Evolutionary conservation across 2,797 vertebrate species (phyloP), one percentile per base, ranked within the genome.

Genomic region (Balearica regulorum): DNA sequence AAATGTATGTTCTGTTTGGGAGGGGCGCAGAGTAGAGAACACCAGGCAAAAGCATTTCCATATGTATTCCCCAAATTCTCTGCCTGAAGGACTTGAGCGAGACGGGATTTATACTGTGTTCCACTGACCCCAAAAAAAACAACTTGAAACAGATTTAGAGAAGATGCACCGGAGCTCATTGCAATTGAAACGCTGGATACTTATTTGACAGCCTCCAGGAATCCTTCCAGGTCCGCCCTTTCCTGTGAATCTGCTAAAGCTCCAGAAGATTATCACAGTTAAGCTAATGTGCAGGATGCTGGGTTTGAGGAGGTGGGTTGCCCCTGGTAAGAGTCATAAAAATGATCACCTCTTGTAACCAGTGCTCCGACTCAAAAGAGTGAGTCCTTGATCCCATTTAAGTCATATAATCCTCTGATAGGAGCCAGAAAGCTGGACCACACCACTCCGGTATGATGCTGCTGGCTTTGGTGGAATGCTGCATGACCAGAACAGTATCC

Each of bases 31-130:
- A 92, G 86, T 62, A 92, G 91, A 94, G 75, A 87, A 95, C 92
- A 95, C 71, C 73, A 96, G 51, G 71, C 89, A 78, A 84, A 97
- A 96, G 94, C 90, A 94, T 80, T 97, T 97, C 97, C 97, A 96
- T 97, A 96, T 97, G 97, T 96, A 94, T 81, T 94, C 84, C 73
- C 37, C 86, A 83, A 91, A 96, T 93, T 90, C 87, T 92, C 87
- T 95, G 92, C 91, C 94, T 95, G 80, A 78, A 96, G 94, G 83
- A 96, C 84, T 92, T 87, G 91, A 86, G 57, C 10, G 5, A 93
- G 91, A 41, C 17, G 17, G 86, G 93, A 97, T 94, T 97, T 97
- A 97, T 96, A 64, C 80, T 49, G 86, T 96, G 88, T 94, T 96
- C 87, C 77, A 96, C 55, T 95, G 96, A 96, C 96, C 94, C 82